phyloP scores from a whole-genome alignment of 2,888 invertebrate species.

The Dynastes grantii region DNA sequence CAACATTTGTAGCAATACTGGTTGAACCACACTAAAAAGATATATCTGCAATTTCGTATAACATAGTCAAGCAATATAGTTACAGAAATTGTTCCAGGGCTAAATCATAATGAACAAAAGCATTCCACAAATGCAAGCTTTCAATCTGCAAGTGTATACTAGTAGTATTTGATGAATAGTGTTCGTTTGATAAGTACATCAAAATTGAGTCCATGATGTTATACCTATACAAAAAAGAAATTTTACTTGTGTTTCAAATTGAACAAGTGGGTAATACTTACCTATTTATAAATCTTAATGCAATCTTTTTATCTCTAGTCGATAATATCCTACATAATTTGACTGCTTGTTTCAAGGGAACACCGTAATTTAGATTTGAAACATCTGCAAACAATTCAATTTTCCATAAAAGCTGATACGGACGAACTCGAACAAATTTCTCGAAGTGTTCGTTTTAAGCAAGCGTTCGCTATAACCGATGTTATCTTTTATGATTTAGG shows the following conservation, averaged over 20 bases:
- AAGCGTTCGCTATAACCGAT: too few relatives aligned
- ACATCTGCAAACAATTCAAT: constrained; percentile 51
- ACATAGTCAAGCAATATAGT: constrained; percentile 51
- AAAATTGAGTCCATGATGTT: constrained; percentile 73
- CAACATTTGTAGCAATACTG: constrained; percentile 74
- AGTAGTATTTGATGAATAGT: constrained; percentile 71
- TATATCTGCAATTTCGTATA: neutral
- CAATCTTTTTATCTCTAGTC: constrained; percentile 75
- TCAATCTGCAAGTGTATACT: constrained; percentile 78
- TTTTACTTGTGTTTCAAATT: neutral
- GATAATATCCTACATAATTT: constrained; percentile 83
- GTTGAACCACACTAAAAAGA: constrained; percentile 69
- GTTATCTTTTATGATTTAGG: too few relatives aligned
- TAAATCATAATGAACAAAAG: constrained; percentile 73
- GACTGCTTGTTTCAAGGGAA: constrained; percentile 80
- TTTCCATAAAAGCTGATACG: neutral
- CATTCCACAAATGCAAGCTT: constrained; percentile 74
- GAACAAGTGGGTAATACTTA: constrained; percentile 60
- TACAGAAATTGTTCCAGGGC: constrained; percentile 70
- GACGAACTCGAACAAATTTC: too few relatives aligned
- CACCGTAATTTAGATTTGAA: constrained; percentile 73
- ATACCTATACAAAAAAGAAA: constrained; percentile 64
- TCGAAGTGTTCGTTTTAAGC: too few relatives aligned
- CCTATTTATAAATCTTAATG: constrained; percentile 72
- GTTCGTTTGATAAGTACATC: constrained; percentile 74